Evolutionary conservation across 2,888 invertebrate species (phyloP), one percentile per base, ranked within the genome.

Genomic region (Calliphora vomitoria): DNA sequence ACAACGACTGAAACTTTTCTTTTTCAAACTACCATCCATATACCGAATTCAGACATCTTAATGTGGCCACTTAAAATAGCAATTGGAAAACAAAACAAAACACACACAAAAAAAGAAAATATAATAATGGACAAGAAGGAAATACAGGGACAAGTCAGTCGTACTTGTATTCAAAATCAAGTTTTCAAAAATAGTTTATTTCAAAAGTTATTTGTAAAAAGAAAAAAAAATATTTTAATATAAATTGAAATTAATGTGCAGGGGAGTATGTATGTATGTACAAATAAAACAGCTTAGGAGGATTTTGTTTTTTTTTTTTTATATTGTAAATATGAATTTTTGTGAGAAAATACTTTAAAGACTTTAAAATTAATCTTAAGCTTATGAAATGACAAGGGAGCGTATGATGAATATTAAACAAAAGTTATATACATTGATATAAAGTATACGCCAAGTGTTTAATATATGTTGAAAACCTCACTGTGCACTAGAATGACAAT

Each of bases 31-130:
- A 74, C 31, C 66, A 68, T 85, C 41, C 60, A 74, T 80, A 80
- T 69, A 80, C 69, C 41, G 62, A 75, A 74, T 80, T 80, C 80
- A 80, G 85, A 85, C 85, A 75, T 75, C 85, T 80, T 85, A 85
- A 85, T 85, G 85, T 80, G 85, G 85, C 74, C 80, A 85, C 85
- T 85, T 85, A 85, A 80, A 85, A 69, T 84, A 79, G 84, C 68
- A 75, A 82, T 81, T 82, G 72, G 62, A n/a, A 71, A 55, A 44
- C 10, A 71, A 69, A 69, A 13, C 50, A 50, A 8, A 44, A 44
- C 13, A 31, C 25, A 25, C 25, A 20, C 18, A 62, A 62, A 58
- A 38, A 66, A 66, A 64, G 31, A 50, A 50, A 38, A 25, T 25
- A 50, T 15, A 55, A 55, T 18, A 55, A 55, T 44, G 31, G 41